Evolutionary conservation across 1,140 invertebrate species (phyloP).

Genomic region (Drosophila auraria): DNA sequence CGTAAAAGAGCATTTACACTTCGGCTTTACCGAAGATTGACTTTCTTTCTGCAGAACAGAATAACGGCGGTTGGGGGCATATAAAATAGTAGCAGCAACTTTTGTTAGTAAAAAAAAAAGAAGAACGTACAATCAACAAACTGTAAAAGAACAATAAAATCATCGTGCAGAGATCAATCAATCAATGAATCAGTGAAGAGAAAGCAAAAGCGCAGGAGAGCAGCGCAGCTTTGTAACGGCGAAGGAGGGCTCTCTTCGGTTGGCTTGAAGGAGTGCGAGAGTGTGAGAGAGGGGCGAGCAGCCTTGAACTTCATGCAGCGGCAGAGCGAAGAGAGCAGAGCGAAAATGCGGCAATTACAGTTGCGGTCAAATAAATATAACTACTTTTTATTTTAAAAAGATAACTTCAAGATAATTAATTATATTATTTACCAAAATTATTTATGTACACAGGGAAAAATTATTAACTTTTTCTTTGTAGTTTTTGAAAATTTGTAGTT

Average conservation of each 20-base stretch:
- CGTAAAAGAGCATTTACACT: neutral
- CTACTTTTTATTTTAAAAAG: neutral
- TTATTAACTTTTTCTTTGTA: no score
- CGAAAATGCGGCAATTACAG: neutral
- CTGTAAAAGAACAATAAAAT: conserved; percentile 7
- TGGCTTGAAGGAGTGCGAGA: conserved; percentile 26
- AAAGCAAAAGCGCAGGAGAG: conserved; percentile 26
- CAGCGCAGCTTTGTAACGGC: conserved; percentile 19
- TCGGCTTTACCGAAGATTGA: neutral
- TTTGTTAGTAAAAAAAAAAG: conserved; percentile 24
- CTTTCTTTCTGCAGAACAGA: neutral
- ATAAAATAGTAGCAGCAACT: neutral
- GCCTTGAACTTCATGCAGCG: conserved; percentile 37
- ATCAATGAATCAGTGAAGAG: conserved; percentile 6
- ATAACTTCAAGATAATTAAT: no score
- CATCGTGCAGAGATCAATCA: conserved; percentile 33
- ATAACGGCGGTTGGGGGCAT: neutral
- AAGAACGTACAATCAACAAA: conserved; percentile 34
- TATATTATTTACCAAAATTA: no score
- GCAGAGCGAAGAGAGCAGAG: conserved; percentile 19
- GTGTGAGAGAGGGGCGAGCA: conserved; percentile 12
- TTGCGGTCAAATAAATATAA: neutral
- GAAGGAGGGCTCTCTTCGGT: conserved; percentile 29
- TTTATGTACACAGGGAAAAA: no score
- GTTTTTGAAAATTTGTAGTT: neutral